phyloP scores from a whole-genome alignment of 1,140 invertebrate genomes.

The Drosophila elegans region DNA sequence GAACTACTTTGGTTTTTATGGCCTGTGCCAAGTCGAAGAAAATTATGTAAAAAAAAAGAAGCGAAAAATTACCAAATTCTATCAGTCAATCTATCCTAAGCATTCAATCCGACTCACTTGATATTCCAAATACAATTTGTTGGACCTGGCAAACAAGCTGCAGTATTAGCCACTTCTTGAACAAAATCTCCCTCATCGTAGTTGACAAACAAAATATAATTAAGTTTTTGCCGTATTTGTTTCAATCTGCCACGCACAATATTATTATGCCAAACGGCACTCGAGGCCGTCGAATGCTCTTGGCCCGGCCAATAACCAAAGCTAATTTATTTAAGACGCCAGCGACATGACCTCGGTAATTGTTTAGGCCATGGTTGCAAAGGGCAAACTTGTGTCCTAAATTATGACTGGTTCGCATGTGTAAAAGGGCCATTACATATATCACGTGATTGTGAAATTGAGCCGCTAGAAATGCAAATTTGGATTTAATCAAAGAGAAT shows the following conservation, averaged over 20 bases:
- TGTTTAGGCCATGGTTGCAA: constrained; percentile 26
- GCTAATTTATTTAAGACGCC: constrained; percentile 77
- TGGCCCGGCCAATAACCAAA: constrained; percentile 62
- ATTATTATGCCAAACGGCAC: constrained; percentile 39
- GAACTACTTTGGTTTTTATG: constrained; percentile 70
- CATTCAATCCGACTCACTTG: constrained; percentile 1
- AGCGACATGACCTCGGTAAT: constrained; percentile 55
- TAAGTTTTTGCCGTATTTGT: constrained; percentile 61
- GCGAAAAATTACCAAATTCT: neutral
- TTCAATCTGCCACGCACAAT: constrained; percentile 55
- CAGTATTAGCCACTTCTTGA: neutral
- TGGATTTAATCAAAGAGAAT: constrained; percentile 56
- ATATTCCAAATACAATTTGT: constrained; percentile 25
- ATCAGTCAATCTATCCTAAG: no score
- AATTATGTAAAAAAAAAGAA: neutral
- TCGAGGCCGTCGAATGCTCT: constrained; percentile 13
- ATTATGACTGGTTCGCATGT: constrained; percentile 53
- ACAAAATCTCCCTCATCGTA: constrained; percentile 1
- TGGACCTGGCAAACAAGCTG: neutral
- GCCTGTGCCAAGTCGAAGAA: constrained; percentile 19
- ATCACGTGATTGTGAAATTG: constrained; percentile 26
- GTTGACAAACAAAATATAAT: constrained; percentile 62
- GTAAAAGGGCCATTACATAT: constrained; percentile 5
- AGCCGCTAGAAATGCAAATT: constrained; percentile 24
- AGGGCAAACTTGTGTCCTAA: constrained; percentile 28